Evolutionary conservation across 2,113 vertebrate species (phyloP), one percentile per base, ranked within the genome.

Genomic region (Salvator merianae): DNA sequence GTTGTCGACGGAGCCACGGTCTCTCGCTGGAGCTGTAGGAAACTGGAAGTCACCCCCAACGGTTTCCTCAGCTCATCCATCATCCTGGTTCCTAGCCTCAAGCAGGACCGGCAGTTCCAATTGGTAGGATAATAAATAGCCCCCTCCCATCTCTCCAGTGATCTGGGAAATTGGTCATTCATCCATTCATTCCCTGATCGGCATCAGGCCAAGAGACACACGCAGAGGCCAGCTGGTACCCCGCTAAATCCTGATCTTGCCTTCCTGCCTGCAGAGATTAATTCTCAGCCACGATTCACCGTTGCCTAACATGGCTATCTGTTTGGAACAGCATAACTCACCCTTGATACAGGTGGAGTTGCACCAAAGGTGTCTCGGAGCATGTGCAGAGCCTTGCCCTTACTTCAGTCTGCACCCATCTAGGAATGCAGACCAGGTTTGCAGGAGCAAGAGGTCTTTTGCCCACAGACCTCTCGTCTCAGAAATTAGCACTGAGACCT

Each of bases 61-160:
- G 2, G 26, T 32, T 36, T 40, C n/a, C 36, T 79, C 69, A 50
- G 55, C 24, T 71, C 69, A 79, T 50, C 53, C 53, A 50, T 63
- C 76, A 62, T 34, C n/a, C 83, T 72, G 53, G 28, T 18, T 36
- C 68, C 47, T 55, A 50, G 66, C 24, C 55, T 77, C 66, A 78
- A 59, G 63, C 32, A 36, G 12, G 34, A 62, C 30, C 62, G 30
- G 32, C 26, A 47, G 16, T 85, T 73, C 55, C 77, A 79, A n/a
- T 34, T 72, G 83, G 30, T 63, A 13, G 55, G 83, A 84, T 72
- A 71, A 85, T 38, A 38, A 84, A 77, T 63, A 66, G 40, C 38
- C 40, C 40, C n/a, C n/a, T 16, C 50, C 50, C 53, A 73, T 28
- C 26, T 72, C n/a, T 73, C 72, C 62, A 36, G 40, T 22, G 13